Percentiles rank a stretch among this genome's conserved stretches.
phyloP scores from a whole-genome alignment of 2,888 invertebrate species.

The Apocheima hispidaria region DNA sequence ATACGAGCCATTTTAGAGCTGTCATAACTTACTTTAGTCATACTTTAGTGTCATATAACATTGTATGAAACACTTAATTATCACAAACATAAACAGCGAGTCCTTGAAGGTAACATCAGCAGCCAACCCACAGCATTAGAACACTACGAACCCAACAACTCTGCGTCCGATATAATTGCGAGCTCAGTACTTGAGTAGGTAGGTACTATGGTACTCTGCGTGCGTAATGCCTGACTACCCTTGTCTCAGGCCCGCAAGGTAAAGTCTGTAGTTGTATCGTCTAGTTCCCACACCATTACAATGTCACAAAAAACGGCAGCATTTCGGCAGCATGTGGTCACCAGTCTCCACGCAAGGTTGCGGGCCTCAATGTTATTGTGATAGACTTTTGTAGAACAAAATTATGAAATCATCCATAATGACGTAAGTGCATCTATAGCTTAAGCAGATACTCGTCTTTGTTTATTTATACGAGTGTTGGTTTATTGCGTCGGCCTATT shows the following conservation, averaged over 20 bases:
- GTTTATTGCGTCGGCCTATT: slow-evolving; percentile 47
- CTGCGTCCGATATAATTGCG: slow-evolving; percentile 45
- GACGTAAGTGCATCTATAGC: slow-evolving; percentile 49
- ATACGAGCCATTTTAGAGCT: no score
- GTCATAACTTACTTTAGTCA: no score
- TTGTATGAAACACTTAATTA: background rate
- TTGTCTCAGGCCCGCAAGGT: slow-evolving; percentile 62
- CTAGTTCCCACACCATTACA: slow-evolving; percentile 80
- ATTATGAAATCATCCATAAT: slow-evolving; percentile 53
- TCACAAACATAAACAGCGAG: background rate
- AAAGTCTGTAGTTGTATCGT: slow-evolving; percentile 37
- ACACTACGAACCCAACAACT: slow-evolving; percentile 12
- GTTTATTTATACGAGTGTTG: slow-evolving; percentile 45
- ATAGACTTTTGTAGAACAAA: slow-evolving; percentile 53
- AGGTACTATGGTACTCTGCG: slow-evolving; percentile 49
- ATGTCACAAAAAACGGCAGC: slow-evolving; percentile 71
- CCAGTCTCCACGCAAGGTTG: slow-evolving; percentile 72
- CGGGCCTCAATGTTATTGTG: slow-evolving; percentile 56
- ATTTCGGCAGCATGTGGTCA: slow-evolving; percentile 81
- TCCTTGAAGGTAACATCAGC: slow-evolving; percentile 11
- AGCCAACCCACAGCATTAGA: slow-evolving; percentile 9
- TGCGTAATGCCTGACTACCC: slow-evolving; percentile 68
- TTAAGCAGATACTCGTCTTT: slow-evolving; percentile 38
- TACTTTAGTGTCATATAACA: no score
- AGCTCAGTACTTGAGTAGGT: slow-evolving; percentile 60